Base-by-base conservation (phyloP, 2,797 vertebrate species). In the Hoplostethus atlanticus region DNA sequence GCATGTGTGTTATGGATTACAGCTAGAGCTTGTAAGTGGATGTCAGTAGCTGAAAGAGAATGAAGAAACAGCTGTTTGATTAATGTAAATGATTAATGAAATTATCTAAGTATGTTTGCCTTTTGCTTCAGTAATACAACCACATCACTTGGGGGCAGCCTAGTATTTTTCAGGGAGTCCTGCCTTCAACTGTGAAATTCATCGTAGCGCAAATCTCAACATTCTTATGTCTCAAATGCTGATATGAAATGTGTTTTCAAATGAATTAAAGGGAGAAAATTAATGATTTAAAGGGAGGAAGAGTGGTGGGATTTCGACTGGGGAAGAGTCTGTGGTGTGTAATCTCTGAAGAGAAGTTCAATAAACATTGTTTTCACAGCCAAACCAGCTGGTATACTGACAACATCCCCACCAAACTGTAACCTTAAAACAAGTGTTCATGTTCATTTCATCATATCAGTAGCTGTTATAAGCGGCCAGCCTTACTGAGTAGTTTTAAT, bases 91-190 rank as follows among this genome's bases (percentile, higher is more conserved):
- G 17, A 47, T 4, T n/a, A 28, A 30, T 47, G 46, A 47, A 16
- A 15, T 47, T 13, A 47, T 34, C 4, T 16, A 7, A 1, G 46
- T 28, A 12, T 11, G 6, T 56, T 47, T 61, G 1, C 3, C 11
- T 53, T 51, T 67, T 40, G 10, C 16, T 5, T 21, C 53, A 30
- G 6, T 62, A 42, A 34, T 15, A 46, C 42, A 42, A 3, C 2
- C 12, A 61, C 46, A 79, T 84, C 86, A 81, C 79, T 64, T 51
- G 86, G 73, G 79, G 84, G 82, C 81, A 87, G 63, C 57, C 10
- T 46, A 36, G 82, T 71, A 16, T 74, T 59, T 81, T 68, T 58
- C 4, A 55, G 50, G 11, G 57, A 17, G 38, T 17, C 10, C 64
- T 57, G n/a, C 34, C 25, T 55, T 46, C 1, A 6, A 28, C 17